phyloP scores from a whole-genome alignment of 2,113 vertebrate genomes.

The Montifringilla adamsi region DNA sequence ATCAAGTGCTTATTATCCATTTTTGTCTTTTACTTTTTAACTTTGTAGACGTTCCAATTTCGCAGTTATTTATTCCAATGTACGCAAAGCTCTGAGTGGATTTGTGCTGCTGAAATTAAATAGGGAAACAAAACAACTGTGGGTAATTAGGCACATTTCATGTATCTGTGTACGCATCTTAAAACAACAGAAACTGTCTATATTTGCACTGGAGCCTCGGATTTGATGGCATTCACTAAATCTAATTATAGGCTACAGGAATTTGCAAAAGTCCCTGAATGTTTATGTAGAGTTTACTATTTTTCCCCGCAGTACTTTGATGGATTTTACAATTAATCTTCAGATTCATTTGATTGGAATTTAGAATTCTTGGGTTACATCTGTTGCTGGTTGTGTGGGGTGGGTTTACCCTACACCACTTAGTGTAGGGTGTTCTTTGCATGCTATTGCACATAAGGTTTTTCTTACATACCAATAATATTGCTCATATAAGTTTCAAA shows the following conservation, averaged over 20 bases:
- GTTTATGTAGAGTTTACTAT: neutral
- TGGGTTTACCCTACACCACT: neutral
- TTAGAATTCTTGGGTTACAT: constrained; percentile 1
- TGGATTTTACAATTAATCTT: constrained; percentile 60
- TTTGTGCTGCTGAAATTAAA: constrained; percentile 49
- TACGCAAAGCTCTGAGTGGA: constrained; percentile 28
- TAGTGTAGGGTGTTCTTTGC: neutral
- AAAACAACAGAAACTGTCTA: constrained; percentile 12
- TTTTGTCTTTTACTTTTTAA: neutral
- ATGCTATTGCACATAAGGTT: neutral
- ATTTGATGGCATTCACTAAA: neutral
- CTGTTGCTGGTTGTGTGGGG: neutral
- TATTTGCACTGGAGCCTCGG: neutral
- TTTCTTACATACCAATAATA: neutral
- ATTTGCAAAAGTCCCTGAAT: neutral
- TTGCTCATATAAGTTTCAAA: constrained; percentile 52
- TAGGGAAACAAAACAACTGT: constrained; percentile 25
- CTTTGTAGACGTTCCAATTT: neutral
- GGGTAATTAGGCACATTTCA: constrained; percentile 41
- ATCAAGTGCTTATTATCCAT: neutral
- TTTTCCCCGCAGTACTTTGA: neutral
- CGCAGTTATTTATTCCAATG: constrained; percentile 30
- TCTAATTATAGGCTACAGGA: constrained; percentile 13
- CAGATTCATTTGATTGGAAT: constrained; percentile 35
- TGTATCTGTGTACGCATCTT: constrained; percentile 32